A percentile compares a stretch with the other conserved stretches of the same genome.
Conservation (phyloP, 64 coral and sea anemone species). For the Dendronephthya gigantea region DNA sequence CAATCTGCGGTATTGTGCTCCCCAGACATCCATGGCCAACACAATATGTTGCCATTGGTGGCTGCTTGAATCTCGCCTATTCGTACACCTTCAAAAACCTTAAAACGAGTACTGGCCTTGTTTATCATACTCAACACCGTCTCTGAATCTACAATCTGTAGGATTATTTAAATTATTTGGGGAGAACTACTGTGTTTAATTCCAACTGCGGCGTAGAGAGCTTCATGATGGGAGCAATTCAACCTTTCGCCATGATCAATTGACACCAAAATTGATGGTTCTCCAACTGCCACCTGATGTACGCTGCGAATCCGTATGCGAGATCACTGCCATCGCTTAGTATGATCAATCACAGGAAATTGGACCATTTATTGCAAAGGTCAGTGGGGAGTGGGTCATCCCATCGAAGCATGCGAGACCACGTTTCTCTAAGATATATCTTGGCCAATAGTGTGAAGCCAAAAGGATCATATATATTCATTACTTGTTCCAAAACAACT, state of each 20-base stretch:
- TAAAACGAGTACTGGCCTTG: not conserved
- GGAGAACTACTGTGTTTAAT: not conserved
- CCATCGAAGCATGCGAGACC: not conserved
- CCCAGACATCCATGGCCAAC: not conserved
- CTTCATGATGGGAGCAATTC: slow-evolving; percentile 39
- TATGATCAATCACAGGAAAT: slow-evolving; percentile 2
- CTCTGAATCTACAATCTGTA: not conserved
- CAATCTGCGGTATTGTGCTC: not conserved
- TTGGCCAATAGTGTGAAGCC: not conserved
- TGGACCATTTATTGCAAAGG: not conserved
- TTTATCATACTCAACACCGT: not conserved
- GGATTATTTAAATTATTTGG: not conserved
- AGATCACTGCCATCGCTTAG: slow-evolving; percentile 44
- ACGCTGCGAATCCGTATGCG: slow-evolving; percentile 37
- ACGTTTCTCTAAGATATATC: not conserved
- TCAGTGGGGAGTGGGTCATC: not conserved
- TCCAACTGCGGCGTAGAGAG: slow-evolving; percentile 29
- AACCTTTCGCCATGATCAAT: slow-evolving; percentile 37
- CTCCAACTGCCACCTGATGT: slow-evolving; percentile 21
- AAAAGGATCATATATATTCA: not conserved
- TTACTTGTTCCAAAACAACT: not conserved
- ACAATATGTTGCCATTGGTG: not conserved
- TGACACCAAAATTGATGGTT: not conserved
- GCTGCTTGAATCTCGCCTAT: not conserved
- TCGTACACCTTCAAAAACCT: not conserved